Conservation (phyloP, 2,113 vertebrate genomes). For the Atherinomorus stipes region DNA sequence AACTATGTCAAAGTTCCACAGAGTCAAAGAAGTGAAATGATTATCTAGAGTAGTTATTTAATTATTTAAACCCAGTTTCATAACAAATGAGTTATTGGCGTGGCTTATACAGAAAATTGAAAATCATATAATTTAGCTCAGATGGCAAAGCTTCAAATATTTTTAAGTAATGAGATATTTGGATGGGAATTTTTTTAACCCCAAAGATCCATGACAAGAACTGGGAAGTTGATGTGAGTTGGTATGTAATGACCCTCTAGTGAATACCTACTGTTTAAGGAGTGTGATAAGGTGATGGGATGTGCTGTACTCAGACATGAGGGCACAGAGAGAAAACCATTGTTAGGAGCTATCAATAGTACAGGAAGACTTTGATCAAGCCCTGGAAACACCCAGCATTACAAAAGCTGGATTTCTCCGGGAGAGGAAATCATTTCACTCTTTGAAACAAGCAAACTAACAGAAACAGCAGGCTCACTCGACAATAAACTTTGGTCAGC, state of each 20-base stretch:
- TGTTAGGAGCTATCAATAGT: slow-evolving; percentile 69
- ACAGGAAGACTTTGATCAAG: slow-evolving; percentile 78
- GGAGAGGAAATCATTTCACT: slow-evolving; percentile 52
- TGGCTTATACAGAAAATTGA: too few species aligned
- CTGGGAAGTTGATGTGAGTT: neutral
- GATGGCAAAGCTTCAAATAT: neutral
- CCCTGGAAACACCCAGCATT: slow-evolving; percentile 56
- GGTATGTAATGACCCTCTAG: neutral
- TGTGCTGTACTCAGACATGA: slow-evolving; percentile 2
- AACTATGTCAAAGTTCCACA: neutral
- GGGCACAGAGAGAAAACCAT: slow-evolving; percentile 49
- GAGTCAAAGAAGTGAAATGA: neutral
- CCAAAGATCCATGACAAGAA: neutral
- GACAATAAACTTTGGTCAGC: slow-evolving; percentile 58
- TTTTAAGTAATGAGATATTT: too few species aligned
- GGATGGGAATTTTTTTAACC: too few species aligned
- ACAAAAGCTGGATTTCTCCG: slow-evolving; percentile 46
- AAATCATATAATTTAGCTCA: too few species aligned
- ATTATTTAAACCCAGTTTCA: too few species aligned
- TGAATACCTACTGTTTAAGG: neutral
- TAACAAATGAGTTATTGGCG: too few species aligned
- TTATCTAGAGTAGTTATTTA: too few species aligned
- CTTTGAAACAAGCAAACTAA: slow-evolving; percentile 59
- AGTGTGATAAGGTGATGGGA: slow-evolving; percentile 16
- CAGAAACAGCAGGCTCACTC: slow-evolving; percentile 50